Conservation (phyloP, 2,888 invertebrate genomes). For the Brachyptera risi region DNA sequence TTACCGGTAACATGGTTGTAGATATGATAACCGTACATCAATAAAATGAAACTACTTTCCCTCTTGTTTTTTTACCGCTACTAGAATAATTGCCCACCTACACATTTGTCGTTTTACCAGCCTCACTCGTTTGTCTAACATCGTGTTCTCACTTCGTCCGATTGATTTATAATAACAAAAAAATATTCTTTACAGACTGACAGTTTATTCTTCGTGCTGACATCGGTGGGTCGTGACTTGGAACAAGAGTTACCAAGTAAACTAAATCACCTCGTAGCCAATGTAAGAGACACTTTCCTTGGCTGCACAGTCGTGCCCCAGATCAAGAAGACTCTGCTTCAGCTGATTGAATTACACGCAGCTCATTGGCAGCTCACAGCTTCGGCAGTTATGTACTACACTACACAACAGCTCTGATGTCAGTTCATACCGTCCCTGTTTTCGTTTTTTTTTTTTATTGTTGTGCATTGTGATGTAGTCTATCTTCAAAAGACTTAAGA, state of each 20-base stretch:
- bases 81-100: too few relatives aligned
- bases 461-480: too few relatives aligned
- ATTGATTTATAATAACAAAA: too few relatives aligned
- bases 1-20: too few relatives aligned
- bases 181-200: slow-evolving; percentile 68
- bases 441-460: background rate
- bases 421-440: background rate
- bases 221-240: slow-evolving; percentile 83
- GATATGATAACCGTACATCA: too few relatives aligned
- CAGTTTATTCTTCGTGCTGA: slow-evolving; percentile 83
- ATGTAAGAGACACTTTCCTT: slow-evolving; percentile 82
- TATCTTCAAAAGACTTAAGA: background rate
- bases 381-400: slow-evolving; percentile 82
- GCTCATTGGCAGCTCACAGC: slow-evolving; percentile 89
- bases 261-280: slow-evolving; percentile 71
- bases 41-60: too few relatives aligned
- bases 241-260: slow-evolving; percentile 77
- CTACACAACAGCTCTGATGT: slow-evolving; percentile 25
- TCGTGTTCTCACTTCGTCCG: too few relatives aligned
- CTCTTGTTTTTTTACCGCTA: too few relatives aligned
- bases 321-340: slow-evolving; percentile 78
- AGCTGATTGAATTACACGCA: slow-evolving; percentile 86
- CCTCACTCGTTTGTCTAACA: too few relatives aligned
- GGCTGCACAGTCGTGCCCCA: slow-evolving; percentile 67
- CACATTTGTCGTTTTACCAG: too few relatives aligned